Conservation (phyloP, 1,140 invertebrate species). For the Sesamia nonagrioides region DNA sequence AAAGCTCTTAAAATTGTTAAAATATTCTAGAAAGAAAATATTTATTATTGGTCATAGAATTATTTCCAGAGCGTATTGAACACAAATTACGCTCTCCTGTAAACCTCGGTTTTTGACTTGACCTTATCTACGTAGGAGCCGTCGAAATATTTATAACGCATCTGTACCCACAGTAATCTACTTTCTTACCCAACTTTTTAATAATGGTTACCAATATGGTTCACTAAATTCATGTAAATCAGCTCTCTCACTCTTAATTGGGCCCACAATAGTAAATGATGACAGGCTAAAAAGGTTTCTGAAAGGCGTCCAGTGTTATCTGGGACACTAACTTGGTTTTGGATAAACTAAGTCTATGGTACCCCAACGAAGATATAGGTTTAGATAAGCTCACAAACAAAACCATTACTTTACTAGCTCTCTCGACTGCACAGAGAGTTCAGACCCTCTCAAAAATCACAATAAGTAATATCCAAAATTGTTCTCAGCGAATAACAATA, state of each 20-base stretch:
- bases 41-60: too few relatives aligned
- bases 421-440: neutral
- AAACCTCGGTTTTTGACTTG: too few relatives aligned
- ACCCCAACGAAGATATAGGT: neutral
- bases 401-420: neutral
- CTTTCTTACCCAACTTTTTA: constrained; percentile 46
- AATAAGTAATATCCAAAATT: neutral
- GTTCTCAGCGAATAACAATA: neutral
- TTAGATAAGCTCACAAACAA: neutral
- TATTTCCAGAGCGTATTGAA: too few relatives aligned
- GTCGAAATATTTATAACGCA: constrained; percentile 6
- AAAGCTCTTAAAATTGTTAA: too few relatives aligned
- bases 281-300: constrained; percentile 54
- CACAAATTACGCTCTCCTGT: too few relatives aligned
- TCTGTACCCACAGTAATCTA: constrained; percentile 44
- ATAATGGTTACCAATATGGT: constrained; percentile 39
- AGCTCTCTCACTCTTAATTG: constrained; percentile 19
- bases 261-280: constrained; percentile 5
- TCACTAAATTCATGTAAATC: constrained; percentile 39
- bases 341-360: neutral
- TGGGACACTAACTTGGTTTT: constrained; percentile 41
- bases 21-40: too few relatives aligned
- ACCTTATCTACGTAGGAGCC: too few relatives aligned
- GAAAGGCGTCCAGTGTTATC: constrained; percentile 49
- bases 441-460: neutral